phyloP scores from a whole-genome alignment of 2,888 invertebrate genomes.

The Microdon myrmicae region DNA sequence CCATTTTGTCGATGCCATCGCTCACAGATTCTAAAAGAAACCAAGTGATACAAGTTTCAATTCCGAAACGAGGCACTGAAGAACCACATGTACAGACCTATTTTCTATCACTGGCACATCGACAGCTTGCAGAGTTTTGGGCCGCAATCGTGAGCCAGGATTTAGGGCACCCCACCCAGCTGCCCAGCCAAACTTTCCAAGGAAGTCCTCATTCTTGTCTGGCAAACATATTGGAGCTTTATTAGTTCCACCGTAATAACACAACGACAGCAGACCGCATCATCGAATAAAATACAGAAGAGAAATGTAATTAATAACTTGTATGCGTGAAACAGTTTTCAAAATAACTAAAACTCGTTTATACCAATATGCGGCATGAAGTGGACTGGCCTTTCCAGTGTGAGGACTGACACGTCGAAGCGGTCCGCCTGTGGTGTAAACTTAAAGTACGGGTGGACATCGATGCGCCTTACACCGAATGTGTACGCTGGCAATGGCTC shows the following conservation, averaged over 20 bases:
- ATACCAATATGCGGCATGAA: constrained; percentile 86
- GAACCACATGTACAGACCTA: constrained; percentile 63
- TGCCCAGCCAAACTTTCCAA: constrained; percentile 91
- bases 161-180: constrained; percentile 93
- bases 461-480: constrained; percentile 89
- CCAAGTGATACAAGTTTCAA: background rate
- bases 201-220: constrained; percentile 87
- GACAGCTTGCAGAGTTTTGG: constrained; percentile 89
- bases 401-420: constrained; percentile 90
- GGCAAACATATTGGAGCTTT: constrained; percentile 89
- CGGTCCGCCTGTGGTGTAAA: constrained; percentile 93
- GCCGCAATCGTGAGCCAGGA: constrained; percentile 84
- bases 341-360: constrained; percentile 50
- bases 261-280: too few relatives aligned
- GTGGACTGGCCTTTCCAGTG: constrained; percentile 88
- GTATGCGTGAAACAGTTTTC: background rate
- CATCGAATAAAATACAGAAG: too few relatives aligned
- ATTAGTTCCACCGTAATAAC: too few relatives aligned
- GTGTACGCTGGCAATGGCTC: constrained; percentile 92
- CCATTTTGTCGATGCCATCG: constrained; percentile 75
- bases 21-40: constrained; percentile 69
- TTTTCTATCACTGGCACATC: constrained; percentile 95
- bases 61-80: background rate
- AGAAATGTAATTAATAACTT: too few relatives aligned
- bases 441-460: constrained; percentile 91